These are phyloP conservation scores for Trigoniulus corallinus DNA, from an alignment of 1,140 invertebrate species.

Conservation along the genomic window DNA sequence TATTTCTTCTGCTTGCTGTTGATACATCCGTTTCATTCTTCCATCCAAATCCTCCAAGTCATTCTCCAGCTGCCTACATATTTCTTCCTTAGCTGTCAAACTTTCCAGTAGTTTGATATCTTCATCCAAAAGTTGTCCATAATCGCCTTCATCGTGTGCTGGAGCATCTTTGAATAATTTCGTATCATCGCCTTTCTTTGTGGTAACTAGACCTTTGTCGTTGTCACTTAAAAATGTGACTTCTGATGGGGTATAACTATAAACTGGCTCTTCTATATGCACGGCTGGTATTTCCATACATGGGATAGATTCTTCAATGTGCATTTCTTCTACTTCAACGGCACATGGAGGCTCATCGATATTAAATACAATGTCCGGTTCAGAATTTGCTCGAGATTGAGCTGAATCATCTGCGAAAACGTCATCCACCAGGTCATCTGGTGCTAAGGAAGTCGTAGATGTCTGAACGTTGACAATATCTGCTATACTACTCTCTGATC, in stretches of 20 bases:
- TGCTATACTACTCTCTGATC: constrained; percentile 48
- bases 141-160: constrained; percentile 25
- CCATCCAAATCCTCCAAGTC: constrained; percentile 28
- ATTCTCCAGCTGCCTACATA: constrained; percentile 23
- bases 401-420: background rate
- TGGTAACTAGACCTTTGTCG: constrained; percentile 7
- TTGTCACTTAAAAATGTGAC: constrained; percentile 22
- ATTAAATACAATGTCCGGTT: constrained; percentile 15
- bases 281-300: constrained; percentile 39
- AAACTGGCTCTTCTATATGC: constrained; percentile 41
- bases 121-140: constrained; percentile 35
- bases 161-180: constrained; percentile 1
- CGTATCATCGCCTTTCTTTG: constrained; percentile 1
- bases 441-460: constrained; percentile 4
- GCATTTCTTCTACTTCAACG: constrained; percentile 46
- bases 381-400: constrained; percentile 20
- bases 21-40: too few relatives aligned
- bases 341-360: background rate
- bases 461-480: constrained; percentile 21
- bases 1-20: too few relatives aligned
- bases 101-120: constrained; percentile 30
- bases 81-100: constrained; percentile 29
- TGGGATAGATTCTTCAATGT: constrained; percentile 40
- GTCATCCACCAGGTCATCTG: background rate
- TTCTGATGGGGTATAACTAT: constrained; percentile 21